These are phyloP conservation scores for Galerucella calmariensis DNA, from an alignment of 2,888 invertebrate species.

Conservation along the genomic window DNA sequence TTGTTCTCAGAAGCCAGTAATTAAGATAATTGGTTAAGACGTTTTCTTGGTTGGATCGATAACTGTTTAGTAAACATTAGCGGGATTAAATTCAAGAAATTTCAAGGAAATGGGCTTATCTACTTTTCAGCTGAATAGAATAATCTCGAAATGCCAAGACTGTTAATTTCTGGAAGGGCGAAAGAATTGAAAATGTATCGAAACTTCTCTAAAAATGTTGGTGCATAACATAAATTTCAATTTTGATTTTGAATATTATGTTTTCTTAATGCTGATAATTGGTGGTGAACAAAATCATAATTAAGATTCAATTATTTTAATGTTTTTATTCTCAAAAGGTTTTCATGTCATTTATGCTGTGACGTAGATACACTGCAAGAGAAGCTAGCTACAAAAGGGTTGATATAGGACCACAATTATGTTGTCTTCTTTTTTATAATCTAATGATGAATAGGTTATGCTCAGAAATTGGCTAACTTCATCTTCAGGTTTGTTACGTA, in stretches of 20 bases:
- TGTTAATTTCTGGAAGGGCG: not conserved
- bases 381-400: too few relatives aligned
- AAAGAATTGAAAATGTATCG: constrained; percentile 9
- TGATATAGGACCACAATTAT: too few relatives aligned
- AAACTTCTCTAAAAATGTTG: constrained; percentile 9
- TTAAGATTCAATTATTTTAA: too few relatives aligned
- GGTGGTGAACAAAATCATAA: too few relatives aligned
- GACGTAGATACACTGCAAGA: too few relatives aligned
- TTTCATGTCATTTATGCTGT: too few relatives aligned
- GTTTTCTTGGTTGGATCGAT: constrained; percentile 25
- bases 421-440: too few relatives aligned
- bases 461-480: too few relatives aligned
- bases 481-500: too few relatives aligned
- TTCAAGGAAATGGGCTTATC: constrained; percentile 10
- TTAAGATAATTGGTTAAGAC: constrained; percentile 36
- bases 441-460: too few relatives aligned
- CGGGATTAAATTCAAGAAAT: constrained; percentile 29
- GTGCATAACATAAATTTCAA: not conserved
- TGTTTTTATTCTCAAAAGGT: too few relatives aligned
- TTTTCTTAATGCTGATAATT: too few relatives aligned
- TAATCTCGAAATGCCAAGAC: not conserved
- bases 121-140: constrained; percentile 11
- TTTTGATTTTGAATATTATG: not conserved
- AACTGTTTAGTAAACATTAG: constrained; percentile 35
- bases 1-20: constrained; percentile 25